phyloP scores from a whole-genome alignment of 1,140 invertebrate species.

The Elysia chlorotica region DNA sequence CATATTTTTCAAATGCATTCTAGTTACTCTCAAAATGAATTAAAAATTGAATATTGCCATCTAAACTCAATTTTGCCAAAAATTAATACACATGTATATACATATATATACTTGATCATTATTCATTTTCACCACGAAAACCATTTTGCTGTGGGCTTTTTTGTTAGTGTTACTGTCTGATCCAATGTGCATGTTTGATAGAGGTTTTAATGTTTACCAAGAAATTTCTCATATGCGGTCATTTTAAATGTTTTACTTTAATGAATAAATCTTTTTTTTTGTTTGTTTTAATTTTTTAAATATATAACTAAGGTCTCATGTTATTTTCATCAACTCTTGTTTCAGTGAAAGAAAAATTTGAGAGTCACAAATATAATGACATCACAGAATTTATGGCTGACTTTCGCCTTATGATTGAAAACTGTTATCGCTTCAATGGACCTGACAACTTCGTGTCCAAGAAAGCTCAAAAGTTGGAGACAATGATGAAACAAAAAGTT shows the following conservation, averaged over 20 bases:
- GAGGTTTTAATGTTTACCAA: not conserved
- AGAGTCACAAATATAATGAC: constrained; percentile 56
- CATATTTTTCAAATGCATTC: too few species aligned
- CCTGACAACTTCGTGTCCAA: constrained; percentile 63
- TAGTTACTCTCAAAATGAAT: too few species aligned
- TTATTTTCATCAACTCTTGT: constrained; percentile 2
- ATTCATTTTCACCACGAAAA: too few species aligned
- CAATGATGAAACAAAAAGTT: constrained; percentile 65
- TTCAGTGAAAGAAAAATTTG: constrained; percentile 64
- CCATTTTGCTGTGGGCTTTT: not conserved
- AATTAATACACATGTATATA: too few species aligned
- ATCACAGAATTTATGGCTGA: constrained; percentile 65
- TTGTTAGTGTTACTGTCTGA: not conserved
- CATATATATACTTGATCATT: too few species aligned
- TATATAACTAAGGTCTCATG: not conserved
- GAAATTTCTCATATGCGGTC: not conserved
- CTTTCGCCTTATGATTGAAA: constrained; percentile 65
- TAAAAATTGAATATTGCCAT: too few species aligned
- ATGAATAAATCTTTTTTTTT: not conserved
- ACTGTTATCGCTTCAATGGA: constrained; percentile 67
- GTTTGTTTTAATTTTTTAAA: not conserved
- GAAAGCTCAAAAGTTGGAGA: constrained; percentile 63
- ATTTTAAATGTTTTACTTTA: not conserved
- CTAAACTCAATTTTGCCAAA: too few species aligned
- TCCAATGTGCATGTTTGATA: not conserved